Conservation (phyloP, 1,140 invertebrate species). For the Scaptomyza graminum region DNA sequence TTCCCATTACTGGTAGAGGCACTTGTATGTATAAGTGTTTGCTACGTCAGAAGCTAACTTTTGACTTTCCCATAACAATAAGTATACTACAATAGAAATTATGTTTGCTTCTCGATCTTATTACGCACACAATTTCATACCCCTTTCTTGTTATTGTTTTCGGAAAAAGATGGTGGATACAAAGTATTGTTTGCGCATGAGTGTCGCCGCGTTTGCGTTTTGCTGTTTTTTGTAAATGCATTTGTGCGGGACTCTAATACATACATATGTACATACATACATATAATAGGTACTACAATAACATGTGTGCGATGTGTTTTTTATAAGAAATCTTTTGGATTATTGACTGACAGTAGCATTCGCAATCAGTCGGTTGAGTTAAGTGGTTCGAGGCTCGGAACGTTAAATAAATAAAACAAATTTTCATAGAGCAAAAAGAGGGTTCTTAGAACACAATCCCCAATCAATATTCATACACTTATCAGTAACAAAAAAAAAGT, state of each 20-base stretch:
- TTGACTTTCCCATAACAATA: no score
- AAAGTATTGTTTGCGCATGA: no score
- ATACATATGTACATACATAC: constrained; percentile 5
- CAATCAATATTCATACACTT: constrained; percentile 31
- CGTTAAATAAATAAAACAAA: not conserved
- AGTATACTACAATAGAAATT: not conserved
- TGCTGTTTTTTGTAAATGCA: no score
- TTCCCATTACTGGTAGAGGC: no score
- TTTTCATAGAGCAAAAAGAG: constrained; percentile 2
- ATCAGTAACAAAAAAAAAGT: constrained; percentile 43
- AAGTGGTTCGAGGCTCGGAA: constrained; percentile 16
- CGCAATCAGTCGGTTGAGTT: constrained; percentile 35
- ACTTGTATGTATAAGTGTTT: no score
- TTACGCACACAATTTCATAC: constrained; percentile 1
- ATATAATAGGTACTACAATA: not conserved
- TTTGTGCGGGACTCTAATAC: not conserved
- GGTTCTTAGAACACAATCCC: not conserved
- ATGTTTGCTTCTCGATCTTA: constrained; percentile 21
- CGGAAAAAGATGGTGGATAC: no score
- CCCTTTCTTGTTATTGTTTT: no score
- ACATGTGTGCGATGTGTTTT: constrained; percentile 17
- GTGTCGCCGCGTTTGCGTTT: no score
- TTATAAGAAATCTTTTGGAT: constrained; percentile 33
- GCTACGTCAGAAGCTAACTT: no score
- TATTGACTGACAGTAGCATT: constrained; percentile 25